These are phyloP conservation scores for Drosophila yakuba DNA, from an alignment of 1,140 invertebrate species.

Conservation along the genomic window DNA sequence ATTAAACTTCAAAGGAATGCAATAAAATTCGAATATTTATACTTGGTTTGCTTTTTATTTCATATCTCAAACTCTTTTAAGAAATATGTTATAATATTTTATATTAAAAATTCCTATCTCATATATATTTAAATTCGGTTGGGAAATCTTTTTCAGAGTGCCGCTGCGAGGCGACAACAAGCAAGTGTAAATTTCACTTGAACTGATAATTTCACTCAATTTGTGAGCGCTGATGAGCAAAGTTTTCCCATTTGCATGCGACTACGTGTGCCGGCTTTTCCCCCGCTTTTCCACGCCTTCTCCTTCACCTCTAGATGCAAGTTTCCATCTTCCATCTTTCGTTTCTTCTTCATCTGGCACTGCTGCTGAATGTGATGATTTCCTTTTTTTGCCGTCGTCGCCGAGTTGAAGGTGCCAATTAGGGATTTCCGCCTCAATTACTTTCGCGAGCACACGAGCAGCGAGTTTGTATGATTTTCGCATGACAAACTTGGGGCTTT, in stretches of 20 bases:
- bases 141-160: conserved; percentile 16
- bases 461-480: conserved; percentile 83
- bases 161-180: conserved; percentile 49
- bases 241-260: conserved; percentile 81
- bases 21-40: no score
- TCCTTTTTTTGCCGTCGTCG: conserved; percentile 32
- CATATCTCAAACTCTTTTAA: background rate
- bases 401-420: conserved; percentile 79
- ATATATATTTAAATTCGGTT: no score
- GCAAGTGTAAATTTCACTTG: conserved; percentile 83
- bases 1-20: no score
- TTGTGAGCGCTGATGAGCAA: conserved; percentile 82
- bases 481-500: conserved; percentile 79
- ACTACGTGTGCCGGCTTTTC: conserved; percentile 62
- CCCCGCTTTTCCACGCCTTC: background rate
- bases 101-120: background rate
- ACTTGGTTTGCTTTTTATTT: no score
- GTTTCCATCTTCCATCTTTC: conserved; percentile 47
- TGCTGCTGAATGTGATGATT: conserved; percentile 30
- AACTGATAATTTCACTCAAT: conserved; percentile 83
- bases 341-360: conserved; percentile 37
- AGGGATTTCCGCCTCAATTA: conserved; percentile 83
- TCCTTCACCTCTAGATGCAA: conserved; percentile 12
- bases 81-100: background rate
- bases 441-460: conserved; percentile 78